Percentiles rank a stretch among this genome's conserved stretches.
Evolutionary conservation across 1,140 invertebrate genomes (phyloP).

Genomic region (Colletes latitarsis): DNA sequence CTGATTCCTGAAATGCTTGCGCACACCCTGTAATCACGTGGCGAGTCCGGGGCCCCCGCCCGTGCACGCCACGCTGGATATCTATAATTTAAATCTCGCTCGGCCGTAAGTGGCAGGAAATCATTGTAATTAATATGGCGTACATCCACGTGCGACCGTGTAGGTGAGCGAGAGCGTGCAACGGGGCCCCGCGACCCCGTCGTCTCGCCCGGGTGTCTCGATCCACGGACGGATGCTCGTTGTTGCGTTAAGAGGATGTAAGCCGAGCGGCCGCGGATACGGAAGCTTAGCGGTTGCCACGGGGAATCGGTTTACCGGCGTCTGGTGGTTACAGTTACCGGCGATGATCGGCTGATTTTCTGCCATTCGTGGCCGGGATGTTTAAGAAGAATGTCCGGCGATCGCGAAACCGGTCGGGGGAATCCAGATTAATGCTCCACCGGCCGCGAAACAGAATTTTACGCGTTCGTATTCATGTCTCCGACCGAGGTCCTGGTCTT

Average conservation of each 20-base stretch:
- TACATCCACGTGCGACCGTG: slow-evolving; percentile 53
- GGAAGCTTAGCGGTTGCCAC: slow-evolving; percentile 20
- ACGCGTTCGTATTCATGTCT: slow-evolving; percentile 19
- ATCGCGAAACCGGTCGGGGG: slow-evolving; percentile 30
- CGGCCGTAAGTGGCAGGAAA: slow-evolving; percentile 69
- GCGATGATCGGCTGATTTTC: neutral
- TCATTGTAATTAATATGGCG: slow-evolving; percentile 72
- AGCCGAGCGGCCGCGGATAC: slow-evolving; percentile 20
- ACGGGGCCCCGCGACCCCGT: too few relatives aligned
- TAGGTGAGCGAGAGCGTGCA: slow-evolving; percentile 37
- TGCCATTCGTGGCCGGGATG: neutral
- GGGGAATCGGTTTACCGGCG: slow-evolving; percentile 15
- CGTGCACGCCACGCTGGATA: slow-evolving; percentile 56
- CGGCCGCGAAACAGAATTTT: slow-evolving; percentile 9
- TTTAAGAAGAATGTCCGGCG: slow-evolving; percentile 3
- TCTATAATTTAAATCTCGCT: slow-evolving; percentile 74
- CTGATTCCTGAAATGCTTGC: slow-evolving; percentile 67
- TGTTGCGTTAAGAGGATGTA: slow-evolving; percentile 23
- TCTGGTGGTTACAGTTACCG: neutral
- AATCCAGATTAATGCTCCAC: slow-evolving; percentile 36
- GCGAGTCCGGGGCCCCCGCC: slow-evolving; percentile 35
- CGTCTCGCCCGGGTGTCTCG: too few relatives aligned
- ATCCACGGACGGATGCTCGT: neutral
- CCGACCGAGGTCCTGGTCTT: neutral
- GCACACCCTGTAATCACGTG: slow-evolving; percentile 64